These are phyloP conservation scores for Apamea epomidion DNA, from an alignment of 2,888 invertebrate genomes.

Conservation along the genomic window DNA sequence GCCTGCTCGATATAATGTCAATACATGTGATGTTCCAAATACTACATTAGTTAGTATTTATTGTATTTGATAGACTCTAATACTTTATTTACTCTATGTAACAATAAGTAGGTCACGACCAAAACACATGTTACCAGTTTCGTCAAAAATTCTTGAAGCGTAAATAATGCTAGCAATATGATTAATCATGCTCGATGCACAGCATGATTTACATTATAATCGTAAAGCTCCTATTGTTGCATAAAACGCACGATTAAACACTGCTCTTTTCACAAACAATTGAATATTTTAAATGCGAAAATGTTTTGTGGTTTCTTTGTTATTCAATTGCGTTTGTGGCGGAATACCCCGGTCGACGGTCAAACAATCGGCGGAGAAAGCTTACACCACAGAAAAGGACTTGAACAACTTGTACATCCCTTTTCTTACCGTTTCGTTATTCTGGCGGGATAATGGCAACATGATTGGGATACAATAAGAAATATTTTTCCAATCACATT, in stretches of 20 bases:
- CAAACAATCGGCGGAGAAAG: slow-evolving; percentile 59
- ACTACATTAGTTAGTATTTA: not conserved
- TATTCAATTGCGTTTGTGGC: slow-evolving; percentile 53
- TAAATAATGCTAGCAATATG: not conserved
- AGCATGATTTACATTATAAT: slow-evolving; percentile 10
- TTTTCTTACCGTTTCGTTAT: slow-evolving; percentile 55
- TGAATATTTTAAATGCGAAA: slow-evolving; percentile 39
- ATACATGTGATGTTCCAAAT: not conserved
- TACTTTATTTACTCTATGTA: not conserved
- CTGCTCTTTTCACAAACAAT: slow-evolving; percentile 30
- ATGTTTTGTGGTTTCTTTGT: slow-evolving; percentile 43
- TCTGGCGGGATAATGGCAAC: slow-evolving; percentile 51
- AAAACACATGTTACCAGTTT: not conserved
- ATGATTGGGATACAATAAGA: slow-evolving; percentile 46
- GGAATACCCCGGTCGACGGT: slow-evolving; percentile 46
- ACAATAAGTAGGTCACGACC: not conserved
- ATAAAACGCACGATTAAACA: slow-evolving; percentile 21
- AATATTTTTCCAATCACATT: slow-evolving; percentile 59
- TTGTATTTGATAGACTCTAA: not conserved
- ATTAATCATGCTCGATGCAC: slow-evolving; percentile 11
- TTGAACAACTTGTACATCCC: slow-evolving; percentile 57
- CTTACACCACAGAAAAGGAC: slow-evolving; percentile 59
- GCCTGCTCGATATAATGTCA: not conserved
- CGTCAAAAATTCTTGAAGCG: not conserved
- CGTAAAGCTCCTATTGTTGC: not conserved